Evolutionary conservation across 2,797 vertebrate genomes (phyloP), one percentile per base, ranked within the genome.

Genomic region (Nyctalus aviator): DNA sequence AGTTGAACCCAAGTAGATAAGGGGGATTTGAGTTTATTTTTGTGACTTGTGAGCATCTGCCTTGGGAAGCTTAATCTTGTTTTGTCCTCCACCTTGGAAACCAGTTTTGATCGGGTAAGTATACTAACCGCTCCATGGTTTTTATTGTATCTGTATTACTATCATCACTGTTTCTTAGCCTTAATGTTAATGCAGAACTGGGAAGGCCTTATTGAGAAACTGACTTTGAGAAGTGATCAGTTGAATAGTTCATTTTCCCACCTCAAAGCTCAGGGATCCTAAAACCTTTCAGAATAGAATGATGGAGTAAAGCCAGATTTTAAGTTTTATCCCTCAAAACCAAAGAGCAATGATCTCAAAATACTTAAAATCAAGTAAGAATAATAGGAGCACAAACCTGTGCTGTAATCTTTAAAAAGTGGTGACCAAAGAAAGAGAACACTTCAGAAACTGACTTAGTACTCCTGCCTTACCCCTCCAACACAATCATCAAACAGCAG

Each of bases 301-400:
- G 32, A 18, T 14, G 48, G 27, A 30, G 3, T 76, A 8, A 84
- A 72, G 21, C 1, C n/a, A 66, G 50, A 53, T 78, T 68, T 50
- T 59, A 62, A 59, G 66, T 53, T 59, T 84, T 55, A 57, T 41
- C n/a, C 46, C n/a, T 88, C 27, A 73, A 66, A 86, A 64, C 15
- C 20, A 37, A 88, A 68, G 69, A 89, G 85, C 91, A 85, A 83
- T 41, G 8, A 87, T 32, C 53, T 30, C 21, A n/a, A 95, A 94
- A 48, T 71, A 79, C 91, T 46, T 86, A 87, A 84, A 91, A 87
- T 55, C 2, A 79, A 94, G 46, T 44, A 41, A 91, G 25, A 92
- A 81, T 66, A 64, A 86, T 4, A 95, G 18, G n/a, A 20, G 6
- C 11, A 88, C 27, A 88, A 55, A 62, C 21, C 73, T 69, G 77